Base-by-base conservation (phyloP, 2,113 vertebrate genomes). In the Coregonus clupeaformis region DNA sequence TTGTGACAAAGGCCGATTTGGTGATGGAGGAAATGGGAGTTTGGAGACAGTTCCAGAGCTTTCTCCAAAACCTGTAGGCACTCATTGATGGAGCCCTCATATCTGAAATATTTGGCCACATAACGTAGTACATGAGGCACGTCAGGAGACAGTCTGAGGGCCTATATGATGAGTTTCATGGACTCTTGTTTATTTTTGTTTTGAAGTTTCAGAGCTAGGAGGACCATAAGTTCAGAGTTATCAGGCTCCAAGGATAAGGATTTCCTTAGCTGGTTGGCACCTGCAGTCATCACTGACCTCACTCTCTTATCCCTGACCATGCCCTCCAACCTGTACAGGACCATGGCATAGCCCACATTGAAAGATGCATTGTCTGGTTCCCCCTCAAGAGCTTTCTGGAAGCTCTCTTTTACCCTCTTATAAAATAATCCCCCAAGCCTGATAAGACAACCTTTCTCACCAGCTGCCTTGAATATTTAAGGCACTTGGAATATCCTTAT, bases 1-100 rank as follows among this genome's bases (percentile, higher is more conserved):
- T 82, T 86, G 73, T 86, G 83, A 71, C 86, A 89, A 16, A 84
- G 71, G 4, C 81, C 86, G 0, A 87, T 79, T 59, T 87, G 88
- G 68, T 88, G 83, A n/a, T 88, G 82, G 67, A 89, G 75, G 45
- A 88, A 86, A 4, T 75, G 45, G 0, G 80, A 79, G 20, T 75
- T 64, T 13, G 82, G 74, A 4, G 57, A 66, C 20, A 84, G 32
- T 69, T 82, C 20, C 5, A 75, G 6, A 0, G 71, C 74, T 27
- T 69, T 72, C 16, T 55, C 59, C 22, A 84, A 73, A 29, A 84
- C 36, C 12, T 71, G 55, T 55, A 84, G 20, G 11, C 77, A 71
- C 47, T 72, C 57, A 12, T 59, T 47, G 2, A 68, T n/a, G 63
- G 69, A 63, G 22, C 71, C 63, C 22, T 74, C 64, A 11, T 9